These are phyloP conservation scores for Phyto melanocephala DNA, from an alignment of 2,888 invertebrate species.

Conservation along the genomic window DNA sequence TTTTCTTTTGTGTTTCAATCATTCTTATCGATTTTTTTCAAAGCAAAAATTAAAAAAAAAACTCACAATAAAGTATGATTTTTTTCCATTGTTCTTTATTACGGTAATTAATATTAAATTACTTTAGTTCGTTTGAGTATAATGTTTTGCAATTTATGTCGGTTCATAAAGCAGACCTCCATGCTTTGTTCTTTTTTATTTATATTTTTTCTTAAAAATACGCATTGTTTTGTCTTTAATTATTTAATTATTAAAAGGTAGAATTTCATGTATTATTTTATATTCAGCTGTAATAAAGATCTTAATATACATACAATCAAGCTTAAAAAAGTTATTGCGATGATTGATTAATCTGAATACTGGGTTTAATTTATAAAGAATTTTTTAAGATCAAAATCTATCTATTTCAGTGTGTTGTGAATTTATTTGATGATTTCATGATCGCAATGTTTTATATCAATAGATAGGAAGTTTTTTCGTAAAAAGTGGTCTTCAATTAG, in stretches of 20 bases:
- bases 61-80: background rate
- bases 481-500: no score
- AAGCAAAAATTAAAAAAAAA: slow-evolving; percentile 7
- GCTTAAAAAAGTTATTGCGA: no score
- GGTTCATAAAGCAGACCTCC: slow-evolving; percentile 31
- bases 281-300: background rate
- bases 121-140: slow-evolving; percentile 5
- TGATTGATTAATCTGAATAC: no score
- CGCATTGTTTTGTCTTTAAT: background rate
- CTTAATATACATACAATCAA: no score
- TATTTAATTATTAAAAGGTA: background rate
- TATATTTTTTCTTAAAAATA: background rate
- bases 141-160: background rate
- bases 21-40: background rate
- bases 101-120: slow-evolving; percentile 61
- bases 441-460: no score
- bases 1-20: background rate
- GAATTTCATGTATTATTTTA: slow-evolving; percentile 26
- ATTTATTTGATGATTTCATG: no score
- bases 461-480: no score
- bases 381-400: no score
- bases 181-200: slow-evolving; percentile 15
- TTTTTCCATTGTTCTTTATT: slow-evolving; percentile 20
- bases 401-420: no score
- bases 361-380: no score